These are phyloP conservation scores for Aegypius monachus DNA, from an alignment of 2,113 vertebrate species.

Conservation along the genomic window DNA sequence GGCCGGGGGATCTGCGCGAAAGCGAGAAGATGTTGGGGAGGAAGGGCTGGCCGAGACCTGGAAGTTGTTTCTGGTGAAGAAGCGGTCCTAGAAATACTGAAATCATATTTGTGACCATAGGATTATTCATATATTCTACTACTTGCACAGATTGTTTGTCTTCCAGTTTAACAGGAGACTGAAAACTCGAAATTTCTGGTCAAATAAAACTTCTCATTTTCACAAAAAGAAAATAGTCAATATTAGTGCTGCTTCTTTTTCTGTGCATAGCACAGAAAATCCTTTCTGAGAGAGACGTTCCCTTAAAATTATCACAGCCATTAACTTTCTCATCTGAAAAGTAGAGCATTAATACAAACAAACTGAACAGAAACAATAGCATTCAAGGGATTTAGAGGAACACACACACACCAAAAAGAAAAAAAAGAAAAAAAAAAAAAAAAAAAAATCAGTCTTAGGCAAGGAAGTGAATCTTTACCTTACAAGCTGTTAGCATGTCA, in stretches of 20 bases:
- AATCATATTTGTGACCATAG: too few species aligned
- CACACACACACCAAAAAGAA: too few species aligned
- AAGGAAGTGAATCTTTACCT: conserved; percentile 69
- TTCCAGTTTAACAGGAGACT: background rate
- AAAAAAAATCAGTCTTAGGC: background rate
- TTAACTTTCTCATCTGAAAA: background rate
- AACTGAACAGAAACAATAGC: background rate
- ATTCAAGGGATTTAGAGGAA: background rate
- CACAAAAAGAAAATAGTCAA: background rate
- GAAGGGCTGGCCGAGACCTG: background rate
- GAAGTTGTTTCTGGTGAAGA: background rate
- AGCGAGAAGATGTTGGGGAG: background rate
- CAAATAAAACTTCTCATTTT: background rate
- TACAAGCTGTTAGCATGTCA: conserved; percentile 92
- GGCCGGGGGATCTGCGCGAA: accelerated
- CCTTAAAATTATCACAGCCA: background rate
- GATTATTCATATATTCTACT: too few species aligned
- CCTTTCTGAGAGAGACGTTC: background rate
- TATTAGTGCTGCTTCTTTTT: background rate
- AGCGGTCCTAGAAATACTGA: too few species aligned
- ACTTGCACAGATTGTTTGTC: too few species aligned
- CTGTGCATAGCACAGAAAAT: background rate
- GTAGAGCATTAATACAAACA: background rate
- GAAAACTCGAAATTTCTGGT: background rate
- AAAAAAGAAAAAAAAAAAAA: background rate